Percentiles rank a stretch among this genome's conserved stretches.
phyloP scores from a whole-genome alignment of 2,797 vertebrate species.

The Heliangelus exortis region DNA sequence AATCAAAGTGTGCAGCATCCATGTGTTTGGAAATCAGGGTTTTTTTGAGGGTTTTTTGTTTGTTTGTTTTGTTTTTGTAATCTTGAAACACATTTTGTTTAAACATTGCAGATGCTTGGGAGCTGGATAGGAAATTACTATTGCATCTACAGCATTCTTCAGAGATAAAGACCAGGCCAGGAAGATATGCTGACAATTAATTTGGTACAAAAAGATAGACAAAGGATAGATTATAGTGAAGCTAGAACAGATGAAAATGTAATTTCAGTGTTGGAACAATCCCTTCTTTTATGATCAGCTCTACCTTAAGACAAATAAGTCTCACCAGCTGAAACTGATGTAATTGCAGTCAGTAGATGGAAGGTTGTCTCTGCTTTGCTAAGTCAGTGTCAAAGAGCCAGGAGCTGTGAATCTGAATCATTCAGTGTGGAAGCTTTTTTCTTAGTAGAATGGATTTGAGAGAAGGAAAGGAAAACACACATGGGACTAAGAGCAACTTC shows the following conservation, averaged over 20 bases:
- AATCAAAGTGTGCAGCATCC: not conserved
- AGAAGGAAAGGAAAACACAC: not conserved
- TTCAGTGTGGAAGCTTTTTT: not conserved
- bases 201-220: not conserved
- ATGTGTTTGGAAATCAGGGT: not conserved
- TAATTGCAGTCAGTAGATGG: not conserved
- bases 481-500: not conserved
- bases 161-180: not conserved
- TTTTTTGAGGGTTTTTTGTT: not conserved
- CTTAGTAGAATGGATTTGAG: not conserved
- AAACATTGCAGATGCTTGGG: not conserved
- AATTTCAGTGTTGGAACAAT: not conserved
- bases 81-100: not conserved
- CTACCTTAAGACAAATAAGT: not conserved
- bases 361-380: rapidly evolving
- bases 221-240: not conserved
- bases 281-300: not conserved
- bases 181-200: not conserved
- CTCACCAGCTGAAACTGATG: not conserved
- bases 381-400: not conserved
- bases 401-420: not conserved
- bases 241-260: not conserved
- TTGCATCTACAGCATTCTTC: not conserved
- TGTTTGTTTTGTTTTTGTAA: not conserved
- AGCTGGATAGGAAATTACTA: not conserved